phyloP scores from a whole-genome alignment of 2,888 invertebrate genomes.

The Melanchra persicariae region DNA sequence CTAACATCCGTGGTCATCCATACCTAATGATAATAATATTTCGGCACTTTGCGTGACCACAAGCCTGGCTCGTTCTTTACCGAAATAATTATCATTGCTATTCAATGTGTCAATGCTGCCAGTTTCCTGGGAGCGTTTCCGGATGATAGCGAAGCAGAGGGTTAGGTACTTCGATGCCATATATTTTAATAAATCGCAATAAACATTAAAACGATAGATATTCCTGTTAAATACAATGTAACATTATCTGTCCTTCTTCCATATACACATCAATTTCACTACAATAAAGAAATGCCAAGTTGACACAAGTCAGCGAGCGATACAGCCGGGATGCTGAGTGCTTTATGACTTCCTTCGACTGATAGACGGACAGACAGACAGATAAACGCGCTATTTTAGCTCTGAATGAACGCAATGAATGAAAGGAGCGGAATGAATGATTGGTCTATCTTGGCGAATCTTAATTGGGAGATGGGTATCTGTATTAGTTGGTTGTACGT shows the following conservation, averaged over 20 bases:
- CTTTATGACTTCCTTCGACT: slow-evolving; percentile 86
- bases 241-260: slow-evolving; percentile 45
- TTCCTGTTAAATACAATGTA: slow-evolving; percentile 37
- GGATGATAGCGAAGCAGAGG: neutral
- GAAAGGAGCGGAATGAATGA: slow-evolving; percentile 81
- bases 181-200: slow-evolving; percentile 6
- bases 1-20: neutral
- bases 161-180: neutral
- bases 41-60: no score
- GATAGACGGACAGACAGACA: slow-evolving; percentile 71
- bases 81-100: neutral
- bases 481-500: neutral
- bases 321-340: slow-evolving; percentile 78
- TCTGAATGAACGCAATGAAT: slow-evolving; percentile 71
- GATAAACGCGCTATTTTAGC: slow-evolving; percentile 84
- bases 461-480: slow-evolving; percentile 65
- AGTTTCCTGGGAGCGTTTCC: neutral
- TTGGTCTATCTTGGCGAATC: slow-evolving; percentile 68
- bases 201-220: neutral
- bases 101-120: no score
- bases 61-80: no score
- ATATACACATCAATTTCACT: slow-evolving; percentile 56
- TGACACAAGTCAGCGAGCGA: slow-evolving; percentile 80
- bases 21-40: no score
- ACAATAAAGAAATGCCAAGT: slow-evolving; percentile 76